Conservation (phyloP, 2,888 invertebrate species). For the Drosophila ezoana region DNA sequence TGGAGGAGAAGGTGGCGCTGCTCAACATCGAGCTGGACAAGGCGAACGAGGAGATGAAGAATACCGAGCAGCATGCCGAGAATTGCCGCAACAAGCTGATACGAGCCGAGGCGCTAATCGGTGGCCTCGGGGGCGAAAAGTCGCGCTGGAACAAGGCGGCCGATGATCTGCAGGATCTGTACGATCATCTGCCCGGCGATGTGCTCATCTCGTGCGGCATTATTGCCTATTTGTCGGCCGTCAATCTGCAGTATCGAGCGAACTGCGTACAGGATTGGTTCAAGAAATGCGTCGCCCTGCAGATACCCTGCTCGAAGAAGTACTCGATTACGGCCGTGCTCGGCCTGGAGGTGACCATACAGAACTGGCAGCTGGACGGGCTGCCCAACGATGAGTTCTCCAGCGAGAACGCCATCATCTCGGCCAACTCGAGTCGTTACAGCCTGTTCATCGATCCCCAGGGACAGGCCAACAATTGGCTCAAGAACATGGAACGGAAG, state of each 20-base stretch:
- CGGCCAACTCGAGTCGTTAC: constrained; percentile 93
- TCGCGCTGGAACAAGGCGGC: constrained; percentile 93
- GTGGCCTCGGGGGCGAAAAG: constrained; percentile 95
- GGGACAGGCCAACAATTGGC: constrained; percentile 96
- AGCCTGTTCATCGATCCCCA: constrained; percentile 97
- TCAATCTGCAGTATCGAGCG: constrained; percentile 89
- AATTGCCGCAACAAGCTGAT: constrained; percentile 93
- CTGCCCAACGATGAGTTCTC: constrained; percentile 94
- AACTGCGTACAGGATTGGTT: constrained; percentile 90
- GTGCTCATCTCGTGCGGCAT: constrained; percentile 94
- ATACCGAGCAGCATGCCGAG: constrained; percentile 91
- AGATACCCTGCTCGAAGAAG: constrained; percentile 91
- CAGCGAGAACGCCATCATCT: constrained; percentile 94
- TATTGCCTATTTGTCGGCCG: constrained; percentile 95
- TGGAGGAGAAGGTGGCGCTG: constrained; percentile 91
- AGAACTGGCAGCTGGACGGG: constrained; percentile 93
- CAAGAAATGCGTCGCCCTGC: constrained; percentile 87
- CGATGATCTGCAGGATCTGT: constrained; percentile 89
- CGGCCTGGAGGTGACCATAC: constrained; percentile 91
- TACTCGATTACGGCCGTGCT: constrained; percentile 91
- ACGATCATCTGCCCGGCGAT: constrained; percentile 94
- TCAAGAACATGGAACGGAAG: constrained; percentile 91
- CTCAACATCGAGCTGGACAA: constrained; percentile 89
- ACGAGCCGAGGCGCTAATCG: constrained; percentile 94
- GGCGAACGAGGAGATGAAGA: constrained; percentile 92